Percentiles rank a stretch among this genome's conserved stretches.
Evolutionary conservation across 2,888 invertebrate genomes (phyloP).

Genomic region (Strigamia maritima): DNA sequence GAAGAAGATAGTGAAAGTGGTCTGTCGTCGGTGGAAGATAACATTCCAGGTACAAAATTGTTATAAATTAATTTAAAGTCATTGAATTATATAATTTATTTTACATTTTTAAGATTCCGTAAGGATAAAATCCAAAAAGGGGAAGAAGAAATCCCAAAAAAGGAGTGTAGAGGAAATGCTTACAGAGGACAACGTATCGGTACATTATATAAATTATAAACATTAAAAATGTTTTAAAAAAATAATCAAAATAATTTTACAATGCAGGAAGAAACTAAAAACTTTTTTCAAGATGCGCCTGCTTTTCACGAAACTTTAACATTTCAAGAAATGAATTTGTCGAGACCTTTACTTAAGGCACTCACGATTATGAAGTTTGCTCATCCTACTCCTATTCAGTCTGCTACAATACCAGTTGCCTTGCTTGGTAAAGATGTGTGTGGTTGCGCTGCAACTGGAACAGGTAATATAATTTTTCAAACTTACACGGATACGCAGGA

Average conservation of each 20-base stretch:
- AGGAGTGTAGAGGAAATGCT: slow-evolving; percentile 43
- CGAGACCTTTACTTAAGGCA: slow-evolving; percentile 86
- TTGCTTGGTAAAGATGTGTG: slow-evolving; percentile 90
- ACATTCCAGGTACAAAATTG: slow-evolving; percentile 61
- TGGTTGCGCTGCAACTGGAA: slow-evolving; percentile 96
- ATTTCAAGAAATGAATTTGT: slow-evolving; percentile 89
- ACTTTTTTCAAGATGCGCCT: slow-evolving; percentile 65
- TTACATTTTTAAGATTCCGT: slow-evolving; percentile 47
- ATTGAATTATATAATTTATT: slow-evolving; percentile 54
- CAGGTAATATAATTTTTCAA: slow-evolving; percentile 49
- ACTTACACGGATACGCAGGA: not conserved
- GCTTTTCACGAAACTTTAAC: slow-evolving; percentile 53
- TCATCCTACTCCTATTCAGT: slow-evolving; percentile 95
- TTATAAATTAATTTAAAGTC: slow-evolving; percentile 68
- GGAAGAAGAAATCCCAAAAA: slow-evolving; percentile 47
- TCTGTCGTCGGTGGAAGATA: slow-evolving; percentile 54
- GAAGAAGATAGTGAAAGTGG: slow-evolving; percentile 48
- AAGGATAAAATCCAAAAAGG: slow-evolving; percentile 51
- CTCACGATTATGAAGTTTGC: slow-evolving; percentile 82
- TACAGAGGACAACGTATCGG: slow-evolving; percentile 45
- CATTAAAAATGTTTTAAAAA: not conserved
- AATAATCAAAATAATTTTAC: not conserved
- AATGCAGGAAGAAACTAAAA: slow-evolving; percentile 38
- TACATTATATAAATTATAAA: slow-evolving; percentile 38
- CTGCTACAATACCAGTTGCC: slow-evolving; percentile 90